Evolutionary conservation across 2,888 invertebrate species (phyloP).

Genomic region (Standfussiana lucernea): DNA sequence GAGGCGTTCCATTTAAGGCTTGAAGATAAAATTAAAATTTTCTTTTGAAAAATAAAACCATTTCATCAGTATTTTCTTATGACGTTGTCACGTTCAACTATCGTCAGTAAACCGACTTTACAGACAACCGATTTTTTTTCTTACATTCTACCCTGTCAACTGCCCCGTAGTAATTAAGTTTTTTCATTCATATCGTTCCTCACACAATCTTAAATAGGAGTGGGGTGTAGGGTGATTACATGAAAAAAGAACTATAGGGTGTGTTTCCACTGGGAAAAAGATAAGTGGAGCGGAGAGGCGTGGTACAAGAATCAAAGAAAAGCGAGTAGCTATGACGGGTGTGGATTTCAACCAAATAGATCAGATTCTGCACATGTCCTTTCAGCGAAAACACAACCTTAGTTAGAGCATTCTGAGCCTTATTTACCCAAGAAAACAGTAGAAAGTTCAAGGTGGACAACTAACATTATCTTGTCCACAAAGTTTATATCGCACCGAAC

Average conservation of each 20-base stretch:
- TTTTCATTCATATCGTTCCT: background rate
- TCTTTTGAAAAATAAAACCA: too few relatives aligned
- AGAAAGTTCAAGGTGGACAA: background rate
- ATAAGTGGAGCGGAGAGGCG: background rate
- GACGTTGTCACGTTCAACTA: too few relatives aligned
- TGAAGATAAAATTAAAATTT: too few relatives aligned
- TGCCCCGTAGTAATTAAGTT: background rate
- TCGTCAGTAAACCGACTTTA: too few relatives aligned
- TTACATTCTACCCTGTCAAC: background rate
- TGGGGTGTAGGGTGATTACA: too few relatives aligned
- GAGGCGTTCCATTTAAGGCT: too few relatives aligned
- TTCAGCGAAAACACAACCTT: background rate
- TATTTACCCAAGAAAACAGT: background rate
- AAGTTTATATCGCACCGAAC: slow-evolving; percentile 13
- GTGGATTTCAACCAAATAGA: background rate
- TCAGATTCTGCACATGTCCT: background rate
- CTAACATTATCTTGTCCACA: background rate
- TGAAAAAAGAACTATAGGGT: background rate
- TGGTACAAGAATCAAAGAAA: background rate
- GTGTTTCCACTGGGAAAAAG: background rate
- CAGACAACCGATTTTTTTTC: too few relatives aligned
- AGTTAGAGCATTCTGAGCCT: background rate
- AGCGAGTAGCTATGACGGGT: background rate
- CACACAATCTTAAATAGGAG: background rate
- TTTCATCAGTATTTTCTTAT: too few relatives aligned